phyloP scores from a whole-genome alignment of 92 coral and sea anemone genomes.

The Porites divaricata region DNA sequence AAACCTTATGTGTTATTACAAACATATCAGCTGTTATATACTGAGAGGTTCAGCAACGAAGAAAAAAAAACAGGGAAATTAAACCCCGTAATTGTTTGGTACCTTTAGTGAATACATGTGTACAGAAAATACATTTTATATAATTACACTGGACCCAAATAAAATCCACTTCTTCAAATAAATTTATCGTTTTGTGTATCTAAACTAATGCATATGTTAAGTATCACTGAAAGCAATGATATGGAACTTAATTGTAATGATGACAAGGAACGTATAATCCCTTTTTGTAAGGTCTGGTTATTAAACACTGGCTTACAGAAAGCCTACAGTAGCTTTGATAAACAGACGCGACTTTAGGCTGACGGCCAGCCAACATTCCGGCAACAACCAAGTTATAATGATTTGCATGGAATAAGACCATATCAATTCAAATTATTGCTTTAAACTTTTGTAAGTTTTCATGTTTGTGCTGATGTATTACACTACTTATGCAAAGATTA shows the following conservation, averaged over 20 bases:
- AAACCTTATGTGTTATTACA: too few relatives aligned
- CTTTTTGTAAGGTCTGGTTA: background rate
- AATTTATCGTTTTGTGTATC: too few relatives aligned
- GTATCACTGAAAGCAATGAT: background rate
- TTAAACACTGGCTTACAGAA: slow-evolving; percentile 17
- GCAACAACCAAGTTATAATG: background rate
- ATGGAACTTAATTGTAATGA: background rate
- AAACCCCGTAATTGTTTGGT: too few relatives aligned
- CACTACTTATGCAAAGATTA: background rate
- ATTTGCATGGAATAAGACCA: too few relatives aligned
- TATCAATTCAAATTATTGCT: background rate
- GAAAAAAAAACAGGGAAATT: too few relatives aligned
- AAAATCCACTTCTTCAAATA: too few relatives aligned
- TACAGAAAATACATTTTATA: too few relatives aligned
- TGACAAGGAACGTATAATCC: background rate
- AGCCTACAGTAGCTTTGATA: slow-evolving; percentile 17
- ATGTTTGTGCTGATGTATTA: background rate
- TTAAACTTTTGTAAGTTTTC: background rate
- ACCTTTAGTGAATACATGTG: too few relatives aligned
- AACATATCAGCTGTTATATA: too few relatives aligned
- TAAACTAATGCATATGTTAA: too few relatives aligned
- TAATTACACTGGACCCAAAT: too few relatives aligned
- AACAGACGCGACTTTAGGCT: slow-evolving; percentile 18
- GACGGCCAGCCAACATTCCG: slow-evolving; percentile 29
- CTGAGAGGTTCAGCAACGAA: too few relatives aligned